A percentile compares a stretch with the other conserved stretches of the same genome.
These are phyloP conservation scores for Microctenopoma steveboyesi DNA, from an alignment of 2,797 vertebrate species.

Conservation along the genomic window DNA sequence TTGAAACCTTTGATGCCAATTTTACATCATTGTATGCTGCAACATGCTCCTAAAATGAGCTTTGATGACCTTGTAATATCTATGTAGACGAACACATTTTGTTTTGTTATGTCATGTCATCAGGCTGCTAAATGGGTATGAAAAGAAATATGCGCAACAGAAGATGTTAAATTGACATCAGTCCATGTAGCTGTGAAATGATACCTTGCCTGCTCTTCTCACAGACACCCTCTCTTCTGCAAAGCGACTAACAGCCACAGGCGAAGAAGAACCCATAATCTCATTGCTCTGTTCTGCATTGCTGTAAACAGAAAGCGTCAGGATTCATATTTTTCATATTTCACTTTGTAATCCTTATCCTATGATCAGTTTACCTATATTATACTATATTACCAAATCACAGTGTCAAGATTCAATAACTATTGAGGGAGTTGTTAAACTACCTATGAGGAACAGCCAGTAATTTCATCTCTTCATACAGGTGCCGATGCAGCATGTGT, in stretches of 20 bases:
- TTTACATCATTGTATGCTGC: no score
- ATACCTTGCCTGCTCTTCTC: conserved; percentile 79
- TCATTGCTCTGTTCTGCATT: conserved; percentile 51
- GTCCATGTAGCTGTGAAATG: neutral
- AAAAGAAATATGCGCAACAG: no score
- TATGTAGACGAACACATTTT: neutral
- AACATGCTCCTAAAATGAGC: no score
- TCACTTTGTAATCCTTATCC: neutral
- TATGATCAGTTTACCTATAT: neutral
- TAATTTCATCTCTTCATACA: conserved; percentile 86
- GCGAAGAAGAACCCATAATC: conserved; percentile 50
- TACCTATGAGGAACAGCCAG: conserved; percentile 80
- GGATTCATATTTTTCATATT: neutral
- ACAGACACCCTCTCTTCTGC: conserved; percentile 74
- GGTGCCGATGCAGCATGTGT: conserved; percentile 87
- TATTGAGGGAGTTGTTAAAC: conserved; percentile 3
- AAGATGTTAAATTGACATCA: neutral
- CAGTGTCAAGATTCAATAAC: neutral
- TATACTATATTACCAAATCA: neutral
- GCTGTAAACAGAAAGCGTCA: conserved; percentile 44
- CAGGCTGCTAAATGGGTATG: no score
- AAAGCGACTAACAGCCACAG: conserved; percentile 67
- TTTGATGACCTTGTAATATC: neutral
- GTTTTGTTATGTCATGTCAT: neutral
- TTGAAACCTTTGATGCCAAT: no score